Base-by-base conservation (phyloP, 2,797 vertebrate genomes). In the Crenichthys baileyi region DNA sequence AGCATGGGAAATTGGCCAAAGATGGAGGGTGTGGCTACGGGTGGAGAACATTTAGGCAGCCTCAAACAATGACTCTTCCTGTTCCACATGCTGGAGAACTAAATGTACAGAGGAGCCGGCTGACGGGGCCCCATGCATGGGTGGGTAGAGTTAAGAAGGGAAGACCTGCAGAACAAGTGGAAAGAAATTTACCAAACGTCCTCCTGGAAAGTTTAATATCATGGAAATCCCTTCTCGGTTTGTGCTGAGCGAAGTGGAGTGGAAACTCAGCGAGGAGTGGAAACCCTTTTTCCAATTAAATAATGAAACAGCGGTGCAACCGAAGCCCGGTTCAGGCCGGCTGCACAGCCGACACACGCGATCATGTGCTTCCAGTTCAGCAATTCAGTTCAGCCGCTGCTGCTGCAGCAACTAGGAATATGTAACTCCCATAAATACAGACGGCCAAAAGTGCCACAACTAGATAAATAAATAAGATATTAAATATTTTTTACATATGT, bases 261-360 rank as follows among this genome's bases (percentile, higher is more conserved):
- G 88, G 91, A 93, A 93, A 91, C 77, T 79, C 77, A 82, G 87
- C 31, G 88, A 93, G 94, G 70, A 94, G 92, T 92, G 89, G 92
- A 96, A 95, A 95, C 91, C 92, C 92, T 93, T 94, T 94, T 95
- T 95, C 94, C 95, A 94, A 95, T 95, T 96, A 94, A 96, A 96
- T 96, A 95, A 96, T 96, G 95, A 89, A 96, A 95, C 82, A 96
- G 95, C 51, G 75, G 88, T 95, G 96, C 95, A 96, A 96, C 95
- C 94, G 87, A 95, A 93, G 95, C 92, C 95, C 95, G 80, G 93
- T 93, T 95, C 90, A 85, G 95, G 91, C 79, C 92, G 94, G 87
- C 92, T 95, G 94, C 92, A 87, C 92, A 85, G 82, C 75, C 88
- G 85, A 77, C 82, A 84, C 72, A 75, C 26, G 50, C 63, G 65